Evolutionary conservation across 1,140 invertebrate species (phyloP).

Genomic region (Cyphomyrmex costatus): DNA sequence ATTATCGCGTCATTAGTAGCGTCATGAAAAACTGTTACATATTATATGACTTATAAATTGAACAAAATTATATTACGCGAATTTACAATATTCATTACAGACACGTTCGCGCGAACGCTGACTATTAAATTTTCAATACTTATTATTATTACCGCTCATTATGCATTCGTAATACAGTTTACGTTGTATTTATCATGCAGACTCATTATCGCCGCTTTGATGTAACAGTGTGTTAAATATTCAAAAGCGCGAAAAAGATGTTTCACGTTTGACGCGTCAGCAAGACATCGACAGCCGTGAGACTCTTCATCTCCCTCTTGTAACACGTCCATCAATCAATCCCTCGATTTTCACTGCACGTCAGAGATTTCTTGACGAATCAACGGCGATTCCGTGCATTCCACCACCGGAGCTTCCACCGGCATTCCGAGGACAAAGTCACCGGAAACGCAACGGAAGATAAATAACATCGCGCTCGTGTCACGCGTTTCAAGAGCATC

Average conservation of each 20-base stretch:
- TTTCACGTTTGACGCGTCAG: neutral
- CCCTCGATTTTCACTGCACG: slow-evolving; percentile 5
- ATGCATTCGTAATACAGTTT: slow-evolving; percentile 35
- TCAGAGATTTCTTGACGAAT: slow-evolving; percentile 38
- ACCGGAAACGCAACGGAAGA: slow-evolving; percentile 27
- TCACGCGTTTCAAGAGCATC: neutral
- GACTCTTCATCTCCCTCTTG: neutral
- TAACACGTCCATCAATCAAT: slow-evolving; percentile 35
- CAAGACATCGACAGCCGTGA: slow-evolving; percentile 9
- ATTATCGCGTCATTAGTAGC: neutral
- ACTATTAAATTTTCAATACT: slow-evolving; percentile 57
- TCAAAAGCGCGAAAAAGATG: neutral
- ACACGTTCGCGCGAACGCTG: neutral
- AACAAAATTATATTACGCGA: slow-evolving; percentile 9
- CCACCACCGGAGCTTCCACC: neutral
- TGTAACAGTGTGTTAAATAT: slow-evolving; percentile 3
- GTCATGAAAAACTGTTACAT: slow-evolving; percentile 32
- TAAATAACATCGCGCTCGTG: slow-evolving; percentile 14
- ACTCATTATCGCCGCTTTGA: slow-evolving; percentile 45
- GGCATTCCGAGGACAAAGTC: slow-evolving; percentile 13
- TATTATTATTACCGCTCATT: slow-evolving; percentile 53
- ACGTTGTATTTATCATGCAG: slow-evolving; percentile 41
- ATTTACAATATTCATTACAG: slow-evolving; percentile 41
- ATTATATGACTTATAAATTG: slow-evolving; percentile 54
- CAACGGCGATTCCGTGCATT: neutral